Evolutionary conservation across 1,140 invertebrate genomes (phyloP).

Genomic region (Sweltsa coloradensis): DNA sequence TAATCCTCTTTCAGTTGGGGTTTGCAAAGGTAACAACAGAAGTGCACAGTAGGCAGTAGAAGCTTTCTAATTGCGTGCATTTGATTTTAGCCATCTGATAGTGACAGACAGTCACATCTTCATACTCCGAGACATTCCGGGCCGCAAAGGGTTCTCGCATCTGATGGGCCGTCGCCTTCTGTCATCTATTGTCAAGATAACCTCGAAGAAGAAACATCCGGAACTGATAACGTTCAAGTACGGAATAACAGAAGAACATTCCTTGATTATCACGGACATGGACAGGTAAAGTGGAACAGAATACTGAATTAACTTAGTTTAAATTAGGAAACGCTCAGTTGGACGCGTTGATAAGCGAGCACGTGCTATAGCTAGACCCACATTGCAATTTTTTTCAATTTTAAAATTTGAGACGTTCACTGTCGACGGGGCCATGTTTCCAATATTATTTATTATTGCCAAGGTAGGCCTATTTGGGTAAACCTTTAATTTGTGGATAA

Average conservation of each 20-base stretch:
- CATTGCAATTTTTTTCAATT: slow-evolving; percentile 6
- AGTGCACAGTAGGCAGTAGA: too few relatives aligned
- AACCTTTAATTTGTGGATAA: too few relatives aligned
- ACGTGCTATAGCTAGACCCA: slow-evolving; percentile 6
- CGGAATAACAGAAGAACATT: slow-evolving; percentile 61
- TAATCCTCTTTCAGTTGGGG: background rate
- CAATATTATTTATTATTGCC: slow-evolving; percentile 2
- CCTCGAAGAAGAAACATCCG: slow-evolving; percentile 83
- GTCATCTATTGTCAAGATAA: slow-evolving; percentile 88
- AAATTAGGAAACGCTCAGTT: background rate
- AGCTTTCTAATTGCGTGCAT: too few relatives aligned
- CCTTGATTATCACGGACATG: slow-evolving; percentile 66
- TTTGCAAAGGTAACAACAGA: background rate
- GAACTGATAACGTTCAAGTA: slow-evolving; percentile 95
- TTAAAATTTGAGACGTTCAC: slow-evolving; percentile 5
- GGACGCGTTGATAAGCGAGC: slow-evolving; percentile 2
- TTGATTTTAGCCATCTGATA: slow-evolving; percentile 57
- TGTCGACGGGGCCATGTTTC: background rate
- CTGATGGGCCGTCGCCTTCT: slow-evolving; percentile 75
- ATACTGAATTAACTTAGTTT: background rate
- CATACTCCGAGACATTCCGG: slow-evolving; percentile 68
- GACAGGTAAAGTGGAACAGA: slow-evolving; percentile 45
- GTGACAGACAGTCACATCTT: slow-evolving; percentile 82
- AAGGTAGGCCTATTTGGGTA: background rate
- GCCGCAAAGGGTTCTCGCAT: slow-evolving; percentile 61